Conservation (phyloP, 2,797 vertebrate species). For the Chiroxiphia lanceolata region DNA sequence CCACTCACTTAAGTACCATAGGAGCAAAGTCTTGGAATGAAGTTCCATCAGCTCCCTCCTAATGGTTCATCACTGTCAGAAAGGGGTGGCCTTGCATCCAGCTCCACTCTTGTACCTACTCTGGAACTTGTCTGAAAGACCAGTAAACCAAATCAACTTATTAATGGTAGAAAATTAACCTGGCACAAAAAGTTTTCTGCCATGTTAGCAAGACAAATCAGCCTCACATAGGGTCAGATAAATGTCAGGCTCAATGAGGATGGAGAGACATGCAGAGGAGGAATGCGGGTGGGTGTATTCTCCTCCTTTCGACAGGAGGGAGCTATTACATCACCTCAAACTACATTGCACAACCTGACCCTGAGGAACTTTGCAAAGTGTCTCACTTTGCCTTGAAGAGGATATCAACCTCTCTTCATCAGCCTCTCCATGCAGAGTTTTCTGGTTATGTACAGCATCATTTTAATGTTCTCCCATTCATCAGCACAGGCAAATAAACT, state of each 20-base stretch:
- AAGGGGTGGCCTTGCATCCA: not conserved
- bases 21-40: not conserved
- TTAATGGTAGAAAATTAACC: not conserved
- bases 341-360: not conserved
- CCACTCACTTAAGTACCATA: rapidly evolving
- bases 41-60: not conserved
- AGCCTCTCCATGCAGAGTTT: not conserved
- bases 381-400: not conserved
- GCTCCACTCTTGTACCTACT: not conserved
- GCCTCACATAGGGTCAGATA: not conserved
- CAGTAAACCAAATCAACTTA: not conserved
- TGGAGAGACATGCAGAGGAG: not conserved
- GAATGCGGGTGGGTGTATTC: not conserved
- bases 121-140: not conserved
- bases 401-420: not conserved
- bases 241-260: not conserved
- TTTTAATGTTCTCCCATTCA: not conserved
- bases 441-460: not conserved
- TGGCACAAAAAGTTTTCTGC: not conserved
- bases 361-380: not conserved
- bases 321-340: not conserved
- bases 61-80: not conserved
- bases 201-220: not conserved
- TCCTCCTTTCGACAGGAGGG: not conserved
- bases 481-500: not conserved